These are phyloP conservation scores for Phrynocephalus vlangalii DNA, from an alignment of 2,797 vertebrate genomes.

Conservation along the genomic window DNA sequence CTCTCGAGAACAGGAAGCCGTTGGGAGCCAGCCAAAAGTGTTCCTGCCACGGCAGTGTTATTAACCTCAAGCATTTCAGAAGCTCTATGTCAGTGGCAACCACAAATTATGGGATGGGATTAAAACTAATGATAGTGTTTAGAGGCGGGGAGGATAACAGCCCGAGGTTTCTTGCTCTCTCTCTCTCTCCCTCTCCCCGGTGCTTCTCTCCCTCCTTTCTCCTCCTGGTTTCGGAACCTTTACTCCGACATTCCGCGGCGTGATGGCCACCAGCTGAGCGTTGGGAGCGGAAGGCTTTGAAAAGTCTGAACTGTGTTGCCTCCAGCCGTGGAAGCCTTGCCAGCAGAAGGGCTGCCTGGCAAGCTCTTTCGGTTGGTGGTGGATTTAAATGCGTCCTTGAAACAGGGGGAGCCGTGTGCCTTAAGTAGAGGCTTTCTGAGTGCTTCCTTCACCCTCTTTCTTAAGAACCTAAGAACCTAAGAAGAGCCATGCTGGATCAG, in stretches of 20 bases:
- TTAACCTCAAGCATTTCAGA: slow-evolving; percentile 38
- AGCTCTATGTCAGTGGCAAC: slow-evolving; percentile 35
- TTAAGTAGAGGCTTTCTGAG: not conserved
- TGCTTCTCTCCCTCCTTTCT: not conserved
- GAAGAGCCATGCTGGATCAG: too few relatives aligned
- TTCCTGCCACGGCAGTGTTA: slow-evolving; percentile 4
- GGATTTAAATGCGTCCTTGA: not conserved
- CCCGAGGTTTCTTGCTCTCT: slow-evolving; percentile 13
- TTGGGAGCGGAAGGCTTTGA: not conserved
- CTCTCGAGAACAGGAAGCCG: slow-evolving; percentile 23
- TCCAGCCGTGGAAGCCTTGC: not conserved
- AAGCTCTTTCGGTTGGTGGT: not conserved
- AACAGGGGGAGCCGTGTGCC: not conserved
- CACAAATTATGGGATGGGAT: slow-evolving; percentile 45
- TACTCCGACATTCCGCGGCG: not conserved
- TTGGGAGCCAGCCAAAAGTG: slow-evolving; percentile 5
- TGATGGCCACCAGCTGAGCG: not conserved
- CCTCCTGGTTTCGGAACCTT: not conserved
- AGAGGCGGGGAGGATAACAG: slow-evolving; percentile 6
- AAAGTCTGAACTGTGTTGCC: not conserved
- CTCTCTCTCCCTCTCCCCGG: not conserved
- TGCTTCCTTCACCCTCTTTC: not conserved
- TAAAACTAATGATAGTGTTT: slow-evolving; percentile 48
- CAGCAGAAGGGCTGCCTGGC: not conserved
- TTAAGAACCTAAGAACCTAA: too few relatives aligned